phyloP scores from a whole-genome alignment of 2,797 vertebrate genomes.

The Cossypha dichroa region DNA sequence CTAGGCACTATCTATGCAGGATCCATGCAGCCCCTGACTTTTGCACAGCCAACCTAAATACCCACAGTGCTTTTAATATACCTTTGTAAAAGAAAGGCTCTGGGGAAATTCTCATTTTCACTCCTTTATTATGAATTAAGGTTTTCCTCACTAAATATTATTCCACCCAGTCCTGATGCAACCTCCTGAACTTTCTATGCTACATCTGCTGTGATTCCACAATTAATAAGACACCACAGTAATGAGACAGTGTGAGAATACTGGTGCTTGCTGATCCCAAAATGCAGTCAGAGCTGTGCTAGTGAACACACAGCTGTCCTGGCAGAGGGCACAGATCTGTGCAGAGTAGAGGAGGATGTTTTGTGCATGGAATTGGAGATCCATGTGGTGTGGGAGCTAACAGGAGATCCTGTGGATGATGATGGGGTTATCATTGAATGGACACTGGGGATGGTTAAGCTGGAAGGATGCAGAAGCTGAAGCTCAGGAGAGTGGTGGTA shows the following conservation, averaged over 20 bases:
- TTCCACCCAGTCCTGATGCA: rapidly evolving
- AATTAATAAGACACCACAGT: neutral
- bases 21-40: neutral
- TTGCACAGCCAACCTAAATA: neutral
- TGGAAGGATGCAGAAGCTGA: neutral
- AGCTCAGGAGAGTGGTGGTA: neutral
- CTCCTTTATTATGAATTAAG: neutral
- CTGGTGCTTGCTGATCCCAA: neutral
- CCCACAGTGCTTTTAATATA: neutral
- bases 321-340: rapidly evolving
- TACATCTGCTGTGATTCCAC: neutral
- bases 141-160: neutral
- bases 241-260: neutral
- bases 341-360: neutral
- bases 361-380: neutral
- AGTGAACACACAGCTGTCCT: neutral
- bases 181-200: neutral
- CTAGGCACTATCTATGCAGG: neutral
- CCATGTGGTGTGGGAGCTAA: neutral
- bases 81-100: neutral
- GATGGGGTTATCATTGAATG: neutral
- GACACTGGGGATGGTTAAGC: neutral
- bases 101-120: neutral
- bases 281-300: neutral
- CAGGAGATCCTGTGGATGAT: neutral